A percentile compares a stretch with the other conserved stretches of the same genome.
These are phyloP conservation scores for Telmatherina bonti DNA, from an alignment of 2,797 vertebrate genomes.

Conservation along the genomic window DNA sequence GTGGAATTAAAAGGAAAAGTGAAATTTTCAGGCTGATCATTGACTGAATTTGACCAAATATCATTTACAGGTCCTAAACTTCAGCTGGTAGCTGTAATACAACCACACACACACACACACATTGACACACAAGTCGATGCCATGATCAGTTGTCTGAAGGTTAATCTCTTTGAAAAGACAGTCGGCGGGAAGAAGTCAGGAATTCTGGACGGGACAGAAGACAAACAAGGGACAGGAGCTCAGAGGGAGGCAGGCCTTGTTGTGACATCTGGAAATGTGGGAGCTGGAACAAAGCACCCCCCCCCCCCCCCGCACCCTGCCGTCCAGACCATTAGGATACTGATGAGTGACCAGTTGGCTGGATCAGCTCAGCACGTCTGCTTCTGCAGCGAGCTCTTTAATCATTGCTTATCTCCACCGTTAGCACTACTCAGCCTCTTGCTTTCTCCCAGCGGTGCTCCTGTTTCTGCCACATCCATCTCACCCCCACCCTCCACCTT, in stretches of 20 bases:
- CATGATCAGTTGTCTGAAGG: not conserved
- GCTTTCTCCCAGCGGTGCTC: constrained; percentile 23
- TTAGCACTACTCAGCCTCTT: constrained; percentile 65
- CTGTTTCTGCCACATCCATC: constrained; percentile 40
- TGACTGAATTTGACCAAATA: no score
- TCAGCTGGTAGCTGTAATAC: no score
- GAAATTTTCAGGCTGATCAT: no score
- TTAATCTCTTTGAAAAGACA: no score
- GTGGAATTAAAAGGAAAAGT: no score
- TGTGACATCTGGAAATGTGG: constrained; percentile 88
- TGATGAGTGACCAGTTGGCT: constrained; percentile 86
- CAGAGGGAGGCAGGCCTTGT: constrained; percentile 61
- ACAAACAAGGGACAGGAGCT: not conserved
- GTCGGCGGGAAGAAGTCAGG: not conserved
- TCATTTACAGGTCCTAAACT: no score
- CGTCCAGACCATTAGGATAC: constrained; percentile 85
- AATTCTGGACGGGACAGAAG: not conserved
- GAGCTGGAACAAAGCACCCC: constrained; percentile 82
- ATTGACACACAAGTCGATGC: no score
- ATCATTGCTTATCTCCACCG: constrained; percentile 90
- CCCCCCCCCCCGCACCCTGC: constrained; percentile 63
- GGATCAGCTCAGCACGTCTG: constrained; percentile 87
- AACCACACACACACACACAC: no score
- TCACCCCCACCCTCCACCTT: constrained; percentile 2
- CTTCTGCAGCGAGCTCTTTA: constrained; percentile 86